Evolutionary conservation across 2,888 invertebrate species (phyloP), one percentile per base, ranked within the genome.

Genomic region (Pteria penguin): DNA sequence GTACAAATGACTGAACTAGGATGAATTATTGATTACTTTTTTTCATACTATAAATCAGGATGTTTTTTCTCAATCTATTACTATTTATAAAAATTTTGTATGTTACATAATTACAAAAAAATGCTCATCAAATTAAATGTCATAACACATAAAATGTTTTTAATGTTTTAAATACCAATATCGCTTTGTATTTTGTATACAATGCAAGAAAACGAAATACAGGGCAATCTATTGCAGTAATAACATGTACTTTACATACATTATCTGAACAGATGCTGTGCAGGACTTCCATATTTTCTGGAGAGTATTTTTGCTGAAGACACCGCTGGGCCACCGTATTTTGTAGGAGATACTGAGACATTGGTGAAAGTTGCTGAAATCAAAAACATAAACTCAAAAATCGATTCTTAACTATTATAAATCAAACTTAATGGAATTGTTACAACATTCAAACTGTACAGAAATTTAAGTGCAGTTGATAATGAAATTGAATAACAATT

Each of bases 191-290:
- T n/a, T n/a, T n/a, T n/a, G n/a, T n/a, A n/a, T n/a, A n/a, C n/a
- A n/a, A n/a, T n/a, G n/a, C n/a, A n/a, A 55, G 24, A n/a, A 55
- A 18, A 55, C 55, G n/a, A 55, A 3, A 24, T 8, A 18, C n/a
- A 55, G 55, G 24, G 24, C 55, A 55, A 55, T 22, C 18, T 22
- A 4, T 55, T 24, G 24, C 3, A 18, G 5, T 3, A n/a, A 55
- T 4, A 55, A 55, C 4, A 55, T 18, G 58, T 60, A 26, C 66
- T 36, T 68, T 71, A 82, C 86, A 76, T 75, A 90, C 90, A 79
- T 87, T 87, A 78, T 91, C 89, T 81, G 88, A 89, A 72, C 88
- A 90, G 70, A 90, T 87, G 78, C 89, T 88, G 71, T 89, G 89
- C 65, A 91, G 77, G 4, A 89, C 89, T 24, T 87, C 89, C 22